Base-by-base conservation (phyloP, 92 coral and sea anemone species). In the Epizoanthus scotinus region DNA sequence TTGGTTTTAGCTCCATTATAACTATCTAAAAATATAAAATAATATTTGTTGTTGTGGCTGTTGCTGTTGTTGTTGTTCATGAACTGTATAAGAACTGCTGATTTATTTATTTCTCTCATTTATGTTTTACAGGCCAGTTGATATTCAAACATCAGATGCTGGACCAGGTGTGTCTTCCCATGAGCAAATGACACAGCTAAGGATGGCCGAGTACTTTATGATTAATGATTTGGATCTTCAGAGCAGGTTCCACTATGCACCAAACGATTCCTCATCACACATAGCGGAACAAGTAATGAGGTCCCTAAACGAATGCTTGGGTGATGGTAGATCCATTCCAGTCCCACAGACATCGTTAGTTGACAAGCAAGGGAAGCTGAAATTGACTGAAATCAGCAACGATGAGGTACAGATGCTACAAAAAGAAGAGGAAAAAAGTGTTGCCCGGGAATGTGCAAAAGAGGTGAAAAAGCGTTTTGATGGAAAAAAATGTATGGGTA, bases 221-320 rank as follows among this genome's bases (percentile, higher is more conserved):
- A 28, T 89, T 2, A 89, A 86, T 75, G 29, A 64, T 61, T 24
- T 90, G 24, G 90, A 90, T 58, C 81, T 86, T 25, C 93, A 90
- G 71, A 6, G 83, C 66, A 83, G 93, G 63, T 90, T 90, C 28
- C 90, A 90, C 70, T 90, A 90, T 83, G 90, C 88, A 44, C 88
- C 90, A 50, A 59, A 61, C 44, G 86, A 90, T 29, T 85, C 90
- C 6, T 59, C 83, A 3, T 89, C 61, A 22, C 93, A 89, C 52
- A 70, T 89, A 40, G 89, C 61, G 2, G 89, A 89, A 20, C 77
- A 79, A 38, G 93, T 89, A 5, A 90, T 86, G 93, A 71, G 86
- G 62, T 86, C 88, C 0, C 73, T 90, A 14, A 90, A 86, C 78
- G 93, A 86, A 78, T 90, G 88, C 66, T 83, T 86, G 40, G 90